phyloP scores from a whole-genome alignment of 2,888 invertebrate genomes.

The Trisateles emortualis region DNA sequence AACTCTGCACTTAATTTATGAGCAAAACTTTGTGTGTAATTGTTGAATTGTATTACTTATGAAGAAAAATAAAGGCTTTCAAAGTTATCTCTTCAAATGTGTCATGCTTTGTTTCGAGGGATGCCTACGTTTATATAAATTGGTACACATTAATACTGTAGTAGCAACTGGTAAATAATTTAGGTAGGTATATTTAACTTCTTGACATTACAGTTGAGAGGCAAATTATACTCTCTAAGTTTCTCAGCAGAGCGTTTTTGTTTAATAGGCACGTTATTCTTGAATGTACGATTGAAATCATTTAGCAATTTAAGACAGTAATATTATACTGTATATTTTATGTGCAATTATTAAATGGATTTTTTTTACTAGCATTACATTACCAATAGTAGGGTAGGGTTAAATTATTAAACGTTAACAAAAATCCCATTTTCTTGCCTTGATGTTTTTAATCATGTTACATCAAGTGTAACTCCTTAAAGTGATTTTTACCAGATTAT shows the following conservation, averaged over 20 bases:
- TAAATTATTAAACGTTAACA: no score
- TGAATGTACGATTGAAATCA: no score
- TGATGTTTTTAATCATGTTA: no score
- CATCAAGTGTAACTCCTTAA: no score
- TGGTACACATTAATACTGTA: background rate
- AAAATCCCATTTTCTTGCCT: no score
- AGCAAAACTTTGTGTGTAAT: background rate
- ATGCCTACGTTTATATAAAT: slow-evolving; percentile 1
- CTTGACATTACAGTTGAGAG: slow-evolving; percentile 8
- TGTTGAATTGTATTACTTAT: background rate
- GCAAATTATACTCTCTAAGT: slow-evolving; percentile 19
- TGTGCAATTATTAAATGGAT: no score
- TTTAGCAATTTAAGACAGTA: no score
- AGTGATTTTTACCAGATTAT: no score
- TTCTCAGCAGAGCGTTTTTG: slow-evolving; percentile 7
- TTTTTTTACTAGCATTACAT: no score
- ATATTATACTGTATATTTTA: no score
- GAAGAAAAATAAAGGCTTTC: background rate
- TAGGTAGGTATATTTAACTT: slow-evolving; percentile 6
- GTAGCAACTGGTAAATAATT: slow-evolving; percentile 9
- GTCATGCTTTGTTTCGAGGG: background rate
- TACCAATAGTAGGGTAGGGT: no score
- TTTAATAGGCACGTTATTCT: slow-evolving; percentile 9
- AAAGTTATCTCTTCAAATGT: background rate
- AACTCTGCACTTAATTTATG: background rate